Evolutionary conservation across 2,888 invertebrate genomes (phyloP), one percentile per base, ranked within the genome.

Genomic region (Idaea aversata): DNA sequence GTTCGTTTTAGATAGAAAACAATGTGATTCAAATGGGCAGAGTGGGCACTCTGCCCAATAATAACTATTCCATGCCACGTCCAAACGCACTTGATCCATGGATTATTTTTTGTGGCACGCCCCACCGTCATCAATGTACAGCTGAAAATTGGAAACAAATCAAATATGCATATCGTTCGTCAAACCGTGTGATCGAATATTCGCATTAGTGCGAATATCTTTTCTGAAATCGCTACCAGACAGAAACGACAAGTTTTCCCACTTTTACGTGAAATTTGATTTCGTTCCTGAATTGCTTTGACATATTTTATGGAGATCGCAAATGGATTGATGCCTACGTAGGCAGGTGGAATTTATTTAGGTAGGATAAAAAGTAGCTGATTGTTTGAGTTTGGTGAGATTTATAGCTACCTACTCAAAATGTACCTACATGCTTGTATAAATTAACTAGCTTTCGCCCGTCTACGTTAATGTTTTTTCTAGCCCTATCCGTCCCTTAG

Each of bases 81-180:
- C 78, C 80, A 81, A 76, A 83, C 80, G 77, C 76, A 75, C 77
- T 78, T 81, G 77, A 86, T 82, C 78, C 78, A 66, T 66, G 68
- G 77, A 79, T 81, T 81, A 80, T 84, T 86, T 88, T 88, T 87
- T 84, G 79, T 77, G 73, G 79, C 78, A 80, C 82, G 79, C 76
- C 73, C 72, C 75, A 61, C 70, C 69, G 70, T 67, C 71, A 75
- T 78, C 78, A 77, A 74, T 76, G 84, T 80, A 80, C 79, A 80
- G 83, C 85, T 25, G 87, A 86, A 87, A 88, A 89, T 89, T 88
- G 88, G 86, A 87, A 89, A 88, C 89, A 89, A 90, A 91, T 90
- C 90, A 90, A 90, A 90, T 91, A 91, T 91, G 89, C 89, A 88
- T 25, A 25, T 87, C 87, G 87, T 76, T 80, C 88, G 85, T 81